Conservation (phyloP, 2,888 invertebrate species). For the Drosophila neonasuta region DNA sequence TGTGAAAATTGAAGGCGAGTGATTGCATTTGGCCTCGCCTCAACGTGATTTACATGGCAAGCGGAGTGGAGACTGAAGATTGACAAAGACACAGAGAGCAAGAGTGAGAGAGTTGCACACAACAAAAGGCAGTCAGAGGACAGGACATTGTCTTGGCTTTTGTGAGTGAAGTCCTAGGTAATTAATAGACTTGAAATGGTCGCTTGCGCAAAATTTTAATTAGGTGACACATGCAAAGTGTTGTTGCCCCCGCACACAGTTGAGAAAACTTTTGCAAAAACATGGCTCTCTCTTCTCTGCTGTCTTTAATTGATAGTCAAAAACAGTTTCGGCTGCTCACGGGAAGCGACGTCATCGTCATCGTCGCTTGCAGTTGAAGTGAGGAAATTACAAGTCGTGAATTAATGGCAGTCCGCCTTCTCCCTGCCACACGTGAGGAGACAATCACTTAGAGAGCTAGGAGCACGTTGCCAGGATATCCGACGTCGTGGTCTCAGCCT, state of each 20-base stretch:
- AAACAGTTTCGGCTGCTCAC: slow-evolving; percentile 57
- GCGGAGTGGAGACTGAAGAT: slow-evolving; percentile 6
- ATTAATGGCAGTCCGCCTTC: slow-evolving; percentile 73
- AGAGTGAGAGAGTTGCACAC: not conserved
- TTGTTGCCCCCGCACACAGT: slow-evolving; percentile 1
- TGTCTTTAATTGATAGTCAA: slow-evolving; percentile 76
- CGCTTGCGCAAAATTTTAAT: slow-evolving; percentile 73
- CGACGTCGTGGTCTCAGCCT: slow-evolving; percentile 65
- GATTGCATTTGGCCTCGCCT: slow-evolving; percentile 67
- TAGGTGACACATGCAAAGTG: slow-evolving; percentile 73
- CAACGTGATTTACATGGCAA: slow-evolving; percentile 32
- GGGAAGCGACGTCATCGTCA: slow-evolving; percentile 39
- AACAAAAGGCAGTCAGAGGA: slow-evolving; percentile 31
- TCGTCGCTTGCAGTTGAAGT: slow-evolving; percentile 71
- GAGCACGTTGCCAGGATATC: slow-evolving; percentile 73
- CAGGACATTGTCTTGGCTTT: slow-evolving; percentile 41
- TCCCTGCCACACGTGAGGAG: slow-evolving; percentile 19
- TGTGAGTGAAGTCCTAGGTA: slow-evolving; percentile 54
- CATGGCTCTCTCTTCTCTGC: slow-evolving; percentile 3
- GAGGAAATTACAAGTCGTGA: slow-evolving; percentile 81
- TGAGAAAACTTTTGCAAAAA: slow-evolving; percentile 20
- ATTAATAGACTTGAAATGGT: slow-evolving; percentile 77
- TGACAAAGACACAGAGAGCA: not conserved
- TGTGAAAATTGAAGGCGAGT: slow-evolving; percentile 78
- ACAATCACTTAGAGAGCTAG: slow-evolving; percentile 58